A percentile compares a stretch with the other conserved stretches of the same genome.
These are phyloP conservation scores for Mesorhabditis belari DNA, from an alignment of 2,888 invertebrate species.

Conservation along the genomic window DNA sequence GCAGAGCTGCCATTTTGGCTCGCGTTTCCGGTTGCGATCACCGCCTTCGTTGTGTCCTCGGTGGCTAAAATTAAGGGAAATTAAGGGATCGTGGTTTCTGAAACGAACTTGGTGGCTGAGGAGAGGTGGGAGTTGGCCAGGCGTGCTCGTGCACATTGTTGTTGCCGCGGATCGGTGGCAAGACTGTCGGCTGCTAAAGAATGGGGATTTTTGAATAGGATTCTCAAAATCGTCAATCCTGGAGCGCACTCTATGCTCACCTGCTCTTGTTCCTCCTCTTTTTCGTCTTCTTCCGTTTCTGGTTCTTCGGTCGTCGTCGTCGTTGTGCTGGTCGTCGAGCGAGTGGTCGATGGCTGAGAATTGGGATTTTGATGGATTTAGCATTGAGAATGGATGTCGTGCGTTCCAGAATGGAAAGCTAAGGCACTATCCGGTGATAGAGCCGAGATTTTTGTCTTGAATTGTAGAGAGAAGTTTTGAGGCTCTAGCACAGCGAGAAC, in stretches of 20 bases:
- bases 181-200: background rate
- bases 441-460: no score
- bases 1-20: slow-evolving; percentile 18
- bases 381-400: no score
- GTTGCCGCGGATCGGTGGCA: background rate
- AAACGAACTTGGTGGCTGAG: background rate
- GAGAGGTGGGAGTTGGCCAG: background rate
- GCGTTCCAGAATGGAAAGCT: no score
- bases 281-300: background rate
- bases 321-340: background rate
- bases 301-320: slow-evolving; percentile 2
- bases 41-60: background rate
- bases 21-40: slow-evolving; percentile 6
- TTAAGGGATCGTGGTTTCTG: background rate
- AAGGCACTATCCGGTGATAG: no score
- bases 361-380: background rate
- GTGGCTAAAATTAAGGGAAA: background rate
- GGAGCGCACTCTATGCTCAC: background rate
- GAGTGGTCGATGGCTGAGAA: background rate
- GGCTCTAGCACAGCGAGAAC: no score
- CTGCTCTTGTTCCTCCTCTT: background rate
- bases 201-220: background rate
- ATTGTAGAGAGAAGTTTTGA: no score
- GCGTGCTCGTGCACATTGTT: background rate
- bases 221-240: background rate